phyloP scores from a whole-genome alignment of 2,888 invertebrate species.

The Notocelia uddmanniana region DNA sequence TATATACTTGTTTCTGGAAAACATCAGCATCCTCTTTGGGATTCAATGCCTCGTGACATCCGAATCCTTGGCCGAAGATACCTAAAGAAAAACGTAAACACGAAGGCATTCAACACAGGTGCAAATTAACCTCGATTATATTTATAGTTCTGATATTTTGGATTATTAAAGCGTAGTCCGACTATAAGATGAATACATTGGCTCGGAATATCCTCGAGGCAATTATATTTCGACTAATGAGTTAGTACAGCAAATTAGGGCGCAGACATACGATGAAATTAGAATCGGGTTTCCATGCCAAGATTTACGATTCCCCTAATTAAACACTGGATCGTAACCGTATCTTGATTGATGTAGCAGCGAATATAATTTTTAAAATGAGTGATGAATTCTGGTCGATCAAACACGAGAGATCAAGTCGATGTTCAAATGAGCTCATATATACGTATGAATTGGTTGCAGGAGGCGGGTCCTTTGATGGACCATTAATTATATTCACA shows the following conservation, averaged over 20 bases:
- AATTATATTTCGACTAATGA: conserved; percentile 28
- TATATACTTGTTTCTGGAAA: conserved; percentile 15
- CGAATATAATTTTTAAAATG: conserved; percentile 58
- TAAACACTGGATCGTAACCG: conserved; percentile 59
- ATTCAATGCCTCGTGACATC: conserved; percentile 15
- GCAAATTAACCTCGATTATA: conserved; percentile 40
- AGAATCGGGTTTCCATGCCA: conserved; percentile 56
- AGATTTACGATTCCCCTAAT: conserved; percentile 65
- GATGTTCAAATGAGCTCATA: conserved; percentile 58
- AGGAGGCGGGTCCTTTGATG: conserved; percentile 75
- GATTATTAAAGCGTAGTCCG: conserved; percentile 17
- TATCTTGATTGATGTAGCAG: conserved; percentile 61
- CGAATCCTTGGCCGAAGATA: conserved; percentile 19
- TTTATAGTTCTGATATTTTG: conserved; percentile 22
- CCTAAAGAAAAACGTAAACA: conserved; percentile 20
- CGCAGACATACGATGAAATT: conserved; percentile 51
- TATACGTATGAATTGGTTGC: conserved; percentile 64
- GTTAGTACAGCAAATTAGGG: conserved; percentile 35
- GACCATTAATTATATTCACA: conserved; percentile 84
- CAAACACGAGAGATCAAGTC: conserved; percentile 41
- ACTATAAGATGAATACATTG: conserved; percentile 29
- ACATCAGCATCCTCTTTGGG: conserved; percentile 1
- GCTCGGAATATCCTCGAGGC: conserved; percentile 24
- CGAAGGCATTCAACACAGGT: conserved; percentile 22
- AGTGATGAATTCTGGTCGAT: conserved; percentile 45